Evolutionary conservation across 2,888 invertebrate species (phyloP), one percentile per base, ranked within the genome.

Genomic region (Acleris literana): DNA sequence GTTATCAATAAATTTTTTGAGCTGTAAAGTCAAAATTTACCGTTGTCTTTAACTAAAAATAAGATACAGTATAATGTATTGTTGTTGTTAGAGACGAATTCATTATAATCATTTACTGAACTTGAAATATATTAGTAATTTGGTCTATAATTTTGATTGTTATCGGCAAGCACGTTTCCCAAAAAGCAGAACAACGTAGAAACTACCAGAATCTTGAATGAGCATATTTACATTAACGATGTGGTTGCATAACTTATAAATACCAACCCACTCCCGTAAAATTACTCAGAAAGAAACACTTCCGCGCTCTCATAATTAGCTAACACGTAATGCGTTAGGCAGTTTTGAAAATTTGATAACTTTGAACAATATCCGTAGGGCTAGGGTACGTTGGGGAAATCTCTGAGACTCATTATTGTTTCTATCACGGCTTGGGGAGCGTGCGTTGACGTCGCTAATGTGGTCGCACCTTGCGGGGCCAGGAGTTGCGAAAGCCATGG

Each of bases 301-400:
- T 66, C 66, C 61, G 56, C 48, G 86, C 85, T 87, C 88, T 88
- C 86, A 88, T 90, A 90, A 91, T 90, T 90, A 91, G 79, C 75
- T 76, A 72, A 71, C 70, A 77, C 79, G 76, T 88, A 88, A 90
- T 87, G 90, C 87, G 90, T 89, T 85, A 86, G 77, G 80, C 87
- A 87, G 91, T 90, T 92, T 88, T 92, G 90, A 90, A 92, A 92
- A 88, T 92, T 92, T 92, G 89, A 92, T 92, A 92, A 92, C 86
- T 92, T 92, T 90, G 88, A 84, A 83, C 88, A 86, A 90, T 70
- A 91, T 90, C 87, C 85, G 86, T 87, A 87, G 89, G 90, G 82
- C 80, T 80, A 91, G 81, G 82, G 89, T 80, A 86, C 92, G 86
- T 88, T 85, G 77, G 92, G 92, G 92, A 92, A 92, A 92, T 92